Conservation (phyloP, 2,888 invertebrate genomes). For the Bombylius major region DNA sequence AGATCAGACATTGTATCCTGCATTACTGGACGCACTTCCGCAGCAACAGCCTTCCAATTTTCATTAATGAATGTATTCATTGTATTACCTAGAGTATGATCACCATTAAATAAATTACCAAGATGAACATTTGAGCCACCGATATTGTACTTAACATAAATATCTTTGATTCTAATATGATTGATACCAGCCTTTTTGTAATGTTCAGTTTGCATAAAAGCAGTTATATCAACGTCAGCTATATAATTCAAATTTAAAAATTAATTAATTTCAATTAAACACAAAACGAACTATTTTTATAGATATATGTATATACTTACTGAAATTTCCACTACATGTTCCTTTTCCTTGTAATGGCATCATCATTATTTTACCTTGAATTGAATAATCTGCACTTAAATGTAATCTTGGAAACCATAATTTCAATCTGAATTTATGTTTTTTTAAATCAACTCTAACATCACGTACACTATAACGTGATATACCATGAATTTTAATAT, state of each 20-base stretch:
- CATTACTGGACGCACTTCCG: slow-evolving; percentile 57
- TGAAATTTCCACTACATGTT: slow-evolving; percentile 51
- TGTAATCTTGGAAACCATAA: slow-evolving; percentile 50
- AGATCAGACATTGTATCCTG: slow-evolving; percentile 48
- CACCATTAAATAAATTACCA: slow-evolving; percentile 60
- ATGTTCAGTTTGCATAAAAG: slow-evolving; percentile 48
- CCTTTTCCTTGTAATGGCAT: slow-evolving; percentile 61
- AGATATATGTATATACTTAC: slow-evolving; percentile 38
- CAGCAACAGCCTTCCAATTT: slow-evolving; percentile 58
- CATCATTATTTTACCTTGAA: slow-evolving; percentile 59
- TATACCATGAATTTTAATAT: slow-evolving; percentile 51
- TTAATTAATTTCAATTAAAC: not conserved
- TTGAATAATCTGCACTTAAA: slow-evolving; percentile 49
- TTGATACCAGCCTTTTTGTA: slow-evolving; percentile 26
- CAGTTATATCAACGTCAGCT: slow-evolving; percentile 55
- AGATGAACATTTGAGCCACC: slow-evolving; percentile 51
- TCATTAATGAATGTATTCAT: slow-evolving; percentile 68
- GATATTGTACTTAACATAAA: slow-evolving; percentile 53
- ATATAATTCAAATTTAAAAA: slow-evolving; percentile 14
- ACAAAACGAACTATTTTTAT: not conserved
- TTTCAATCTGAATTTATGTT: slow-evolving; percentile 44
- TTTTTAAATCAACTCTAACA: slow-evolving; percentile 37
- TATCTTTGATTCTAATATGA: slow-evolving; percentile 49
- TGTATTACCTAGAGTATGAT: slow-evolving; percentile 51
- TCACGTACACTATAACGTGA: slow-evolving; percentile 51